Evolutionary conservation across 2,888 invertebrate species (phyloP).

Genomic region (Gisinianus flammeolus): DNA sequence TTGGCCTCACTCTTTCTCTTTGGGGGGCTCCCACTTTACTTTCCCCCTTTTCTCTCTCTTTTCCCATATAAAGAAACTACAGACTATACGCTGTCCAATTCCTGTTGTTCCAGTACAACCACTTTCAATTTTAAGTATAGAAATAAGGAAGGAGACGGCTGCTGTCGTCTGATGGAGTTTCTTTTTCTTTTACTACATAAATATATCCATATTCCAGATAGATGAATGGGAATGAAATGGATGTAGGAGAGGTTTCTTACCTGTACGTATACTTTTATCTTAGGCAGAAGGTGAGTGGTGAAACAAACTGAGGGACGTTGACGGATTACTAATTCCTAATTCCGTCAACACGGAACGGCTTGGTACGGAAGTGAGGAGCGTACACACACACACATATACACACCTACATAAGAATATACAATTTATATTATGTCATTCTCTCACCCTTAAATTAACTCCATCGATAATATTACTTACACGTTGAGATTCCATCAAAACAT

Average conservation of each 20-base stretch:
- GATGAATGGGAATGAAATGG: too few relatives aligned
- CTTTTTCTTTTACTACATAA: too few relatives aligned
- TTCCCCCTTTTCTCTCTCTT: neutral
- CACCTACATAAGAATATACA: conserved; percentile 37
- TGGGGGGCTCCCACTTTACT: conserved; percentile 3
- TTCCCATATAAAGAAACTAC: neutral
- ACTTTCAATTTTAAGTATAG: too few relatives aligned
- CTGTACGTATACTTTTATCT: neutral
- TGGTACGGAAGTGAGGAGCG: conserved; percentile 47
- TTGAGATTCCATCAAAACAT: conserved; percentile 31
- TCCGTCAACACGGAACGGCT: conserved; percentile 38
- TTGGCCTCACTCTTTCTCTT: conserved; percentile 18
- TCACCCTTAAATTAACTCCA: conserved; percentile 44
- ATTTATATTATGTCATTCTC: conserved; percentile 42
- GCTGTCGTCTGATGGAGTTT: too few relatives aligned
- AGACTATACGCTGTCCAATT: neutral
- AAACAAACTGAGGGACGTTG: conserved; percentile 40
- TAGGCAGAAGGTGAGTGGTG: neutral
- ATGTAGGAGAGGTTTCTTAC: neutral
- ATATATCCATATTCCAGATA: too few relatives aligned
- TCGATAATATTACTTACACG: conserved; percentile 28
- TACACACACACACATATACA: conserved; percentile 16
- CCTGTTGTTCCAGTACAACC: too few relatives aligned
- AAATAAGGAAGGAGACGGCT: too few relatives aligned
- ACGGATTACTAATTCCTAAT: conserved; percentile 45